Evolutionary conservation across 1,140 invertebrate species (phyloP).

Genomic region (Rhizoglyphus robini): DNA sequence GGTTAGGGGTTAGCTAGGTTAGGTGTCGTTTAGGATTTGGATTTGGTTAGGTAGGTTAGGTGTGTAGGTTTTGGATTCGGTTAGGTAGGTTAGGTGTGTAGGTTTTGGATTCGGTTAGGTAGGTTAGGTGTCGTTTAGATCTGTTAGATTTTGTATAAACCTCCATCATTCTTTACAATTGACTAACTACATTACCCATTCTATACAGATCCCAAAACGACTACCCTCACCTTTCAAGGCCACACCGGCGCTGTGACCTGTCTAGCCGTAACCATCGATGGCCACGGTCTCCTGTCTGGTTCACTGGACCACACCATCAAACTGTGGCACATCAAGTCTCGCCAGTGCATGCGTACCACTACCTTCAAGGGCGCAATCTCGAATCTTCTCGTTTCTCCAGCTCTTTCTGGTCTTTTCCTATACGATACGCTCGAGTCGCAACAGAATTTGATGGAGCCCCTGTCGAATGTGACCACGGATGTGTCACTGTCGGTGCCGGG

Average conservation of each 20-base stretch:
- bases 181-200: no score
- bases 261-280: conserved; percentile 54
- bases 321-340: conserved; percentile 61
- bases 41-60: no score
- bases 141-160: no score
- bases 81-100: no score
- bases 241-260: conserved; percentile 43
- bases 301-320: conserved; percentile 54
- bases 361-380: conserved; percentile 42
- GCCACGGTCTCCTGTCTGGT: conserved; percentile 52
- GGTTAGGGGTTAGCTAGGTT: no score
- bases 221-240: neutral
- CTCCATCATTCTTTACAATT: no score
- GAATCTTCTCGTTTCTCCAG: neutral
- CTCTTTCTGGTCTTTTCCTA: neutral
- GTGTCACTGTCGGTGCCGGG: neutral
- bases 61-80: no score
- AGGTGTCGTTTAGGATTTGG: no score
- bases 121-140: no score
- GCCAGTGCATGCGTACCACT: conserved; percentile 52
- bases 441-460: neutral
- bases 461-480: neutral
- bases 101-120: neutral
- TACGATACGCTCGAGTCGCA: neutral
- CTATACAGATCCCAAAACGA: no score